Evolutionary conservation across 2,113 vertebrate species (phyloP).

Genomic region (Ptilorrhoa leucosticta): DNA sequence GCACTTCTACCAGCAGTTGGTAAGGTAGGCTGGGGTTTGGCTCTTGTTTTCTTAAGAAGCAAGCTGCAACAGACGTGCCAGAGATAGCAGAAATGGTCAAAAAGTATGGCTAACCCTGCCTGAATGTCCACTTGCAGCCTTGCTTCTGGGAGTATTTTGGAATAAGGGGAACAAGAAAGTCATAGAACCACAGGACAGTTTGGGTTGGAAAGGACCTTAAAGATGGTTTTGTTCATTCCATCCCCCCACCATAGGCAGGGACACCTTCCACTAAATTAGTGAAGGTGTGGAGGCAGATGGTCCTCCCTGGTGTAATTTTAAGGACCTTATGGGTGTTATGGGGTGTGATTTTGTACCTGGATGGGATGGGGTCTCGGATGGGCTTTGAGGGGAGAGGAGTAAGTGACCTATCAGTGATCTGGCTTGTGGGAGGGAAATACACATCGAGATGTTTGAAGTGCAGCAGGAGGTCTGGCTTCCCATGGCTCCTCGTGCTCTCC

Average conservation of each 20-base stretch:
- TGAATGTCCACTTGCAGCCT: not conserved
- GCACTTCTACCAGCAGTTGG: constrained; percentile 79
- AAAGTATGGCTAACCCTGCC: not conserved
- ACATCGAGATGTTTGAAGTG: not conserved
- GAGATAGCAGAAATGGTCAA: not conserved
- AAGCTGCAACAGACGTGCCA: not conserved
- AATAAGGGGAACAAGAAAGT: not conserved
- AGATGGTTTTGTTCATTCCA: not conserved
- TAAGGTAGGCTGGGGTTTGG: constrained; percentile 73
- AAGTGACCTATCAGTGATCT: not conserved
- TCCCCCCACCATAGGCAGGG: not conserved
- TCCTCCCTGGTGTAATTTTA: not conserved
- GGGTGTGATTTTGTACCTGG: not conserved
- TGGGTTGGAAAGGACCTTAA: not conserved
- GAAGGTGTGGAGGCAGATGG: not conserved
- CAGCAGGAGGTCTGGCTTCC: not conserved
- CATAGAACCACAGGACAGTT: not conserved
- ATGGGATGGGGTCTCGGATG: not conserved
- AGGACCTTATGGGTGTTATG: not conserved
- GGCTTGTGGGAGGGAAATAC: not conserved
- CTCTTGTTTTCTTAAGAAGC: not conserved
- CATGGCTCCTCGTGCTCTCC: not conserved
- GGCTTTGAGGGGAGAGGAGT: not conserved
- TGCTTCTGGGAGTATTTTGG: not conserved
- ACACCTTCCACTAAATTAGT: not conserved